phyloP scores from a whole-genome alignment of 2,113 vertebrate species.

The Catharus bicknelli region DNA sequence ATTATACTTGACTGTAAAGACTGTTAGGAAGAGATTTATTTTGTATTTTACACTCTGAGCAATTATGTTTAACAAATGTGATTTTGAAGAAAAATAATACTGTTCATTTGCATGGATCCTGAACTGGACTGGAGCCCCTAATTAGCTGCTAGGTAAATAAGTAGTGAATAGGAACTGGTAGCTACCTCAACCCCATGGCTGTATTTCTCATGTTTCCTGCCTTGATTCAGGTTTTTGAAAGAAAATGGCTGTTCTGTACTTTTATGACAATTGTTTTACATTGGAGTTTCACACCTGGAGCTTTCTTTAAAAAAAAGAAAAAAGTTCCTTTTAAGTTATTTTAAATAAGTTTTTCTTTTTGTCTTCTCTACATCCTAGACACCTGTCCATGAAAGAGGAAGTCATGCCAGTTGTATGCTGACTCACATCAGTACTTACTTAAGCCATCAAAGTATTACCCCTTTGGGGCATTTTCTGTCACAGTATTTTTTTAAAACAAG shows the following conservation, averaged over 20 bases:
- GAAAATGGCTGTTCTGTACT: not conserved
- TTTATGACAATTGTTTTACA: not conserved
- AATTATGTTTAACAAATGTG: not conserved
- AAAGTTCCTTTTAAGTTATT: not conserved
- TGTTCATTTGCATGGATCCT: not conserved
- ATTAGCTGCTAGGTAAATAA: not conserved
- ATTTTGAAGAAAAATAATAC: not conserved
- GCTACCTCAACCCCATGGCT: fast-evolving
- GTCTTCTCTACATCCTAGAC: not conserved
- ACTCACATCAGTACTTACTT: not conserved
- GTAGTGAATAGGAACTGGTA: not conserved
- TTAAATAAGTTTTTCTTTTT: not conserved
- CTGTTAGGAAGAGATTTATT: not conserved
- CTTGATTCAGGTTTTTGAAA: not conserved
- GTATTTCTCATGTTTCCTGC: not conserved
- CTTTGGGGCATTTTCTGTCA: not conserved
- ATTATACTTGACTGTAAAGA: not conserved
- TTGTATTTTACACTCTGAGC: not conserved
- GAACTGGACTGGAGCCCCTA: not conserved
- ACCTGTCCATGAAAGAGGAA: not conserved
- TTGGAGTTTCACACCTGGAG: not conserved
- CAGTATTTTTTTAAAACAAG: not conserved
- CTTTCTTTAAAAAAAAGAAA: not conserved
- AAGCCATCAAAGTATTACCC: not conserved
- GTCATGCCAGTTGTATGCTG: not conserved